phyloP scores from a whole-genome alignment of 53 echinoderm and acorn worm species.

The Holothuria leucospilota region DNA sequence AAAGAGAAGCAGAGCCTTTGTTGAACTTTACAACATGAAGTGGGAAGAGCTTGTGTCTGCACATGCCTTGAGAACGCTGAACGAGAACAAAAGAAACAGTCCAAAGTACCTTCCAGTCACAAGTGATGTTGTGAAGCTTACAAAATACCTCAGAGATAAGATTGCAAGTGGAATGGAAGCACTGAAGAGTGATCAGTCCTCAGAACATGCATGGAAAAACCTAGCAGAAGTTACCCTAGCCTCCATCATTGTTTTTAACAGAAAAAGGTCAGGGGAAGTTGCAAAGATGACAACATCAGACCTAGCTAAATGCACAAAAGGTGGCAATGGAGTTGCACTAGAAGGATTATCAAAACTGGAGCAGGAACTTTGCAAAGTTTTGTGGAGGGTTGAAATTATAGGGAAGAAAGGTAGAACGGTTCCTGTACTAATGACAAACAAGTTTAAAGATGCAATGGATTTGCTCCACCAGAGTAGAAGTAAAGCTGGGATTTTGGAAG shows the following conservation, averaged over 20 bases:
- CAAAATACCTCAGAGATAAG: slow-evolving; percentile 62
- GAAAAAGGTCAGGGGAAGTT: slow-evolving; percentile 79
- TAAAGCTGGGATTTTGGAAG: slow-evolving; percentile 55
- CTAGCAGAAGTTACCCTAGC: slow-evolving; percentile 64
- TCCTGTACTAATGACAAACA: slow-evolving; percentile 67
- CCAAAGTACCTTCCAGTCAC: slow-evolving; percentile 76
- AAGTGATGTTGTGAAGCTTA: slow-evolving; percentile 66
- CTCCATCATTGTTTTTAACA: slow-evolving; percentile 78
- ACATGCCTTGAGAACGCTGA: slow-evolving; percentile 75
- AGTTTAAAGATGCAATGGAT: slow-evolving; percentile 64
- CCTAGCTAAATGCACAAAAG: slow-evolving; percentile 54
- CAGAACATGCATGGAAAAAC: slow-evolving; percentile 61
- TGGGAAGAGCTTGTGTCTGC: slow-evolving; percentile 68
- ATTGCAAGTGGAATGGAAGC: slow-evolving; percentile 32
- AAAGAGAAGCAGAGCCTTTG: slow-evolving; percentile 22
- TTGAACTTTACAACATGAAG: slow-evolving; percentile 58
- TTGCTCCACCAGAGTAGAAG: slow-evolving; percentile 64
- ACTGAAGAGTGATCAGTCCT: slow-evolving; percentile 19
- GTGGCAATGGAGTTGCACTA: slow-evolving; percentile 41
- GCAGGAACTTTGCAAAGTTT: slow-evolving; percentile 57
- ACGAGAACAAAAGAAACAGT: slow-evolving; percentile 66
- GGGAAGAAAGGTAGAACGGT: slow-evolving; percentile 80
- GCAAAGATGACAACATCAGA: slow-evolving; percentile 74
- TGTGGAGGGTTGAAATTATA: slow-evolving; percentile 76
- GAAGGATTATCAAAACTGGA: slow-evolving; percentile 76